Base-by-base conservation (phyloP, 2,888 invertebrate genomes). In the Ophion slaviceki region DNA sequence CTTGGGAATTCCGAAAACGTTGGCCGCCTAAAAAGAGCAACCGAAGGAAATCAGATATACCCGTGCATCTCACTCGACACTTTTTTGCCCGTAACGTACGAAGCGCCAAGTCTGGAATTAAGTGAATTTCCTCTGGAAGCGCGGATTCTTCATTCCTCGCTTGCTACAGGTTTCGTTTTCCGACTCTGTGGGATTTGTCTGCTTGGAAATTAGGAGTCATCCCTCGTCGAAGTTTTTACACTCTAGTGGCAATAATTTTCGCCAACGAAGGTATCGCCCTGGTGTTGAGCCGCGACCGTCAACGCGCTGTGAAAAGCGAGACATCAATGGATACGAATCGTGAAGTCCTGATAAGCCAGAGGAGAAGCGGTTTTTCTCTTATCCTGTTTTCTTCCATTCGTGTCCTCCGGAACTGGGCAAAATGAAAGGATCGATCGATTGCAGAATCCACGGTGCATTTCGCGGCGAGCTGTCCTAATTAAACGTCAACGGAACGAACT, bases 401-500 rank as follows among this genome's bases (percentile, higher is more conserved):
- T 36, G 59, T 45, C 28, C 57, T 53, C 40, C 59, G 11, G 28
- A 76, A 64, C 36, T n/a, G 17, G 3, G 74, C 61, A 78, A 77
- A 80, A 47, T 64, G 78, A 80, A 84, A 80, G 87, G 82, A 85
- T 86, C 80, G 82, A 85, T 86, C 70, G 75, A 62, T 80, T 66
- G 53, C 71, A 66, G 47, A 45, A 71, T 71, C 47, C 32, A 24
- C 32, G 45, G 45, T 66, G 66, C 24, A 70, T 76, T 67, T 47
- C 59, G 59, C 67, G 72, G 59, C 61, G 14, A 24, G 74, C 17
- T 71, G 67, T 57, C 76, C 86, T 89, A 89, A 92, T 92, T 90
- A 88, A 91, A 90, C 90, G 89, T 90, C 91, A 89, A 91, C 91
- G 89, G 88, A 89, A 88, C 84, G 75, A 88, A 89, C 88, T 92